Evolutionary conservation across 2,113 vertebrate genomes (phyloP).

Genomic region (Petaurus breviceps): DNA sequence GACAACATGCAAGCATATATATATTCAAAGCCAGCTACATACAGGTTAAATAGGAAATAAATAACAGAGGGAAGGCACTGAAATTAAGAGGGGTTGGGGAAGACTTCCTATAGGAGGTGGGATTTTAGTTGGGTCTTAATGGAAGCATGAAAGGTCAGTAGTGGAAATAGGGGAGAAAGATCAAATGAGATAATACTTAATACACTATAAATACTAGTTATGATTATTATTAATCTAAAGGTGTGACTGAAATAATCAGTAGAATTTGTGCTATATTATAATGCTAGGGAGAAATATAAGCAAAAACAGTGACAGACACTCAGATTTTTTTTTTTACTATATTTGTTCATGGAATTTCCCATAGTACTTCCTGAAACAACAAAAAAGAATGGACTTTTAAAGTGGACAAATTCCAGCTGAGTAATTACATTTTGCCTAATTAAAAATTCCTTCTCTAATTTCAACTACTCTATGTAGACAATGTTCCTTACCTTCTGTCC

Average conservation of each 20-base stretch:
- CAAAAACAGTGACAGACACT: slow-evolving; percentile 20
- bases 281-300: neutral
- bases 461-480: slow-evolving; percentile 54
- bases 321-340: slow-evolving; percentile 63
- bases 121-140: neutral
- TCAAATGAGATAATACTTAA: neutral
- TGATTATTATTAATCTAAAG: neutral
- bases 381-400: slow-evolving; percentile 39
- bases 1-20: neutral
- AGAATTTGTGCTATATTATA: neutral
- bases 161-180: neutral
- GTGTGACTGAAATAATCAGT: neutral
- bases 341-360: slow-evolving; percentile 56
- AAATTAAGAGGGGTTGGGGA: neutral
- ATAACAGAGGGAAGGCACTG: neutral
- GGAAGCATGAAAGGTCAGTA: neutral
- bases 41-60: neutral
- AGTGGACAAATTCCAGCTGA: slow-evolving; percentile 57
- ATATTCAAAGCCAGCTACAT: neutral
- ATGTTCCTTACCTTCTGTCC: slow-evolving; percentile 51
- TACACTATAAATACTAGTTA: neutral
- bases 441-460: slow-evolving; percentile 67
- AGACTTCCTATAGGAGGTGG: neutral
- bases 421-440: slow-evolving; percentile 65
- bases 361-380: slow-evolving; percentile 38